Conservation (phyloP, 2,797 vertebrate genomes). For the Clarias laeviceps region DNA sequence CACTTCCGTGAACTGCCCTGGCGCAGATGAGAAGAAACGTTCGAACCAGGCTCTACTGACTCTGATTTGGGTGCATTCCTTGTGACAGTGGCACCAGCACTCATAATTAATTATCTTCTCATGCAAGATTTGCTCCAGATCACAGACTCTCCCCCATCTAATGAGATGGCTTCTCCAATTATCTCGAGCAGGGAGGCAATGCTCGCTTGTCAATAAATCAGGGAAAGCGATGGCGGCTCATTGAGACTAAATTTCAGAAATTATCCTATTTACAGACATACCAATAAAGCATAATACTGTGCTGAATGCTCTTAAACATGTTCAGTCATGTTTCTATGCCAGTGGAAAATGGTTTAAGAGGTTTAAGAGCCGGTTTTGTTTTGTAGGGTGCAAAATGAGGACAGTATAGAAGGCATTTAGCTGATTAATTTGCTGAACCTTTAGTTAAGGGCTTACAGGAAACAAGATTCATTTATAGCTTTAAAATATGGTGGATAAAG, state of each 20-base stretch:
- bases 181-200: conserved; percentile 62
- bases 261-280: conserved; percentile 67
- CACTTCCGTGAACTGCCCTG: conserved; percentile 60
- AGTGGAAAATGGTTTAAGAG: conserved; percentile 53
- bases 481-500: neutral
- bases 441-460: neutral
- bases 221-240: conserved; percentile 65
- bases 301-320: conserved; percentile 55
- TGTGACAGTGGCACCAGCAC: conserved; percentile 60
- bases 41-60: conserved; percentile 52
- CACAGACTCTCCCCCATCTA: conserved; percentile 66
- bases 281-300: conserved; percentile 61
- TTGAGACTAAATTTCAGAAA: conserved; percentile 72
- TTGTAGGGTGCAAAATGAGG: conserved; percentile 23
- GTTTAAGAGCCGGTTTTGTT: conserved; percentile 51
- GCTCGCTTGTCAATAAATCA: conserved; percentile 73
- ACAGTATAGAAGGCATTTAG: conserved; percentile 29
- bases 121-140: conserved; percentile 65
- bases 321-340: conserved; percentile 52
- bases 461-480: neutral
- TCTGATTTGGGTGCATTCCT: conserved; percentile 56
- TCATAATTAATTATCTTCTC: conserved; percentile 76
- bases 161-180: conserved; percentile 71
- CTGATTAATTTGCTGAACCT: conserved; percentile 16
- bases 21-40: conserved; percentile 61